Evolutionary conservation across 1,140 invertebrate genomes (phyloP).

Genomic region (Magallana gigas): DNA sequence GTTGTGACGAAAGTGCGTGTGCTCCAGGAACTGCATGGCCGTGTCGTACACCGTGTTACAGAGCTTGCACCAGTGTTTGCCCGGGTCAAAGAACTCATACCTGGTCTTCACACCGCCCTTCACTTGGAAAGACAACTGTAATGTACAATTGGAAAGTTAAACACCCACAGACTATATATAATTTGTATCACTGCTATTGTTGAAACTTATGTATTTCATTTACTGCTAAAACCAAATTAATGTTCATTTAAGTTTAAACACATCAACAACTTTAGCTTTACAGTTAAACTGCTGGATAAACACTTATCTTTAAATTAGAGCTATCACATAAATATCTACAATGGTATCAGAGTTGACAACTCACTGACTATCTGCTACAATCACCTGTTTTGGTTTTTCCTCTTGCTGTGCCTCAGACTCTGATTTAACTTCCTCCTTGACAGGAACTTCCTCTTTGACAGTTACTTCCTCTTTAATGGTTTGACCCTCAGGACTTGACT

Average conservation of each 20-base stretch:
- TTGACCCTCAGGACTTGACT: neutral
- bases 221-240: no score
- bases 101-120: constrained; percentile 37
- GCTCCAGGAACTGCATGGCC: constrained; percentile 68
- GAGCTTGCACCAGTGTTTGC: constrained; percentile 73
- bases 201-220: no score
- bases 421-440: constrained; percentile 6
- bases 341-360: no score
- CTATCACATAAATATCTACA: neutral
- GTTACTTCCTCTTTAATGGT: neutral
- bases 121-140: constrained; percentile 35
- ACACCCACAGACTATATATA: no score
- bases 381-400: constrained; percentile 43
- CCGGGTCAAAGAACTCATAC: constrained; percentile 73
- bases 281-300: neutral
- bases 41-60: constrained; percentile 69
- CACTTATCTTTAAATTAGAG: neutral
- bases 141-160: neutral
- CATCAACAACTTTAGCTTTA: neutral
- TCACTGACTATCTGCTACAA: neutral
- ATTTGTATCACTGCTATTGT: no score
- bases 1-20: constrained; percentile 70
- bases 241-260: no score
- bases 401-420: neutral
- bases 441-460: neutral